Base-by-base conservation (phyloP, 2,888 invertebrate genomes). In the Campoletis raptor region DNA sequence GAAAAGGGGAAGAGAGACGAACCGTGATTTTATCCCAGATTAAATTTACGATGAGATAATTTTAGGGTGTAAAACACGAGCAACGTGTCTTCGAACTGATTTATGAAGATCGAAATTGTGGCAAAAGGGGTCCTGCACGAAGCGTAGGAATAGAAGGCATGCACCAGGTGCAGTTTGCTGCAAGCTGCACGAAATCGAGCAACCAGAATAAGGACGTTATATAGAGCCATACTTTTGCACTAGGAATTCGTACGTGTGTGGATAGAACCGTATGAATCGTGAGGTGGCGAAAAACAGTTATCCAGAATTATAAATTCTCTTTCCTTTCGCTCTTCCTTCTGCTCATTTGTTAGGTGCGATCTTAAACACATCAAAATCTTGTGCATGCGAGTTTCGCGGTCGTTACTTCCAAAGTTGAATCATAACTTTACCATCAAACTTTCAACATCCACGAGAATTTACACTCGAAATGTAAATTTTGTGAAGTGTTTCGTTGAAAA, bases 1-100 rank as follows among this genome's bases (percentile, higher is more conserved):
- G 2, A 40, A 72, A 72, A 69, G 10, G 48, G 64, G 8, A 69
- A 42, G 61, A n/a, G 48, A 12, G 69, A 40, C 42, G 48, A 77
- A 77, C 77, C 70, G 77, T 81, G 77, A 85, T 85, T 85, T 77
- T 73, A 70, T 45, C 30, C 15, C 66, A 45, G 72, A 64, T 81
- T 81, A 67, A 72, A 85, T 85, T 85, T 85, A 85, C 81, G 85
- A 85, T 21, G 81, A 81, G 78, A 85, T 85, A 85, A 85, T 85
- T 81, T 66, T 37, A 37, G 85, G 54, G 72, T 85, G 78, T 73
- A 81, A 81, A 85, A 85, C 78, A 73, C 78, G 85, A 81, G 77
- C 12, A 81, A 80, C 15, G 30, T 61, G 73, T 78, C 77, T 81
- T 73, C 81, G 15, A 73, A 78, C 48, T 72, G 42, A 85, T 85